Evolutionary conservation across 2,888 invertebrate species (phyloP).

Genomic region (Holacanthella duospinosa): DNA sequence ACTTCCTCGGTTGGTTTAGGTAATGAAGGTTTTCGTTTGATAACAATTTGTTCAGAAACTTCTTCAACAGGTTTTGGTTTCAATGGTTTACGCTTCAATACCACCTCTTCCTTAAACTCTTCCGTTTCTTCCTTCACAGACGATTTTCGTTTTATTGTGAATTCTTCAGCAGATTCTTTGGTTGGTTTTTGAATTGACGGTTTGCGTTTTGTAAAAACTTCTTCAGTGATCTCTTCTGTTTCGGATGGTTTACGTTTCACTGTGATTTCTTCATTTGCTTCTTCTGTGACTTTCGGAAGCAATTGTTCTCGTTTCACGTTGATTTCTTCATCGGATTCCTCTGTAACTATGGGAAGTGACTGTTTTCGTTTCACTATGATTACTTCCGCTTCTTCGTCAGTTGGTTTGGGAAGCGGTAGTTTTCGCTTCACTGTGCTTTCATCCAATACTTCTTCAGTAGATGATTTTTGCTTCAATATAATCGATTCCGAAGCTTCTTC

Average conservation of each 20-base stretch:
- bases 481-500: conserved; percentile 35
- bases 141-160: neutral
- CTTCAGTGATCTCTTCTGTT: neutral
- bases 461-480: conserved; percentile 39
- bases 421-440: conserved; percentile 35
- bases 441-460: conserved; percentile 38
- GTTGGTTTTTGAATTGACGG: conserved; percentile 25
- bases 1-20: neutral
- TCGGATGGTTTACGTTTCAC: conserved; percentile 22
- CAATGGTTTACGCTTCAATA: neutral
- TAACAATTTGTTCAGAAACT: neutral
- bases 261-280: conserved; percentile 6
- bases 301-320: conserved; percentile 39
- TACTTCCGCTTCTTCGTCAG: conserved; percentile 22
- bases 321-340: conserved; percentile 39
- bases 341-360: conserved; percentile 27
- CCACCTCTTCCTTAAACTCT: neutral
- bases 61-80: conserved; percentile 2
- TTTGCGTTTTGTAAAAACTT: conserved; percentile 23
- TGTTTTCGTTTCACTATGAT: conserved; percentile 35
- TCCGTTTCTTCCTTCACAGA: conserved; percentile 5
- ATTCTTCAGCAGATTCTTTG: neutral
- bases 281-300: conserved; percentile 40
- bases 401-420: conserved; percentile 5
- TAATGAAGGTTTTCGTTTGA: neutral